Percentiles rank a stretch among this genome's conserved stretches.
phyloP scores from a whole-genome alignment of 2,888 invertebrate species.

The Agrochola circellaris region DNA sequence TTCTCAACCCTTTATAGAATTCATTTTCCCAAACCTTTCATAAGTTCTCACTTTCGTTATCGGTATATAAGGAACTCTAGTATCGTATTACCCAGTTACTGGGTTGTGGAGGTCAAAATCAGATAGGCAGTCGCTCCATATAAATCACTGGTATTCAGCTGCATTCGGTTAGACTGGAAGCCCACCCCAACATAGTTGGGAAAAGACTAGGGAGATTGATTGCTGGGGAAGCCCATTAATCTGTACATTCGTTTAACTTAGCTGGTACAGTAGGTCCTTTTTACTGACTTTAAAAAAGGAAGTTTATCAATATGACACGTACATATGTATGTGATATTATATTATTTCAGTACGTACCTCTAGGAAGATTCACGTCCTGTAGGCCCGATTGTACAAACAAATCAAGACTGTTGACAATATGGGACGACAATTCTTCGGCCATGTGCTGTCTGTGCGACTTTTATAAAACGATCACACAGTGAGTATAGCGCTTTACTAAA shows the following conservation, averaged over 20 bases:
- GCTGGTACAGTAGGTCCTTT: not conserved
- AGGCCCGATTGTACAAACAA: not conserved
- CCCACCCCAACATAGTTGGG: too few relatives aligned
- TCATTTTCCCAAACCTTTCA: not conserved
- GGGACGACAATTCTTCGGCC: slow-evolving; percentile 13
- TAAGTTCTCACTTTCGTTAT: not conserved
- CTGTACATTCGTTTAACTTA: not conserved
- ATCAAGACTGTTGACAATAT: not conserved
- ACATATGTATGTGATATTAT: not conserved
- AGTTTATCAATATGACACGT: too few relatives aligned
- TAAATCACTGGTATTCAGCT: too few relatives aligned
- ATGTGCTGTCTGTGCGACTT: slow-evolving; percentile 72
- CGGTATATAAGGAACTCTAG: not conserved
- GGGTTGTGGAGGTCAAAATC: too few relatives aligned
- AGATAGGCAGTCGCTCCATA: too few relatives aligned
- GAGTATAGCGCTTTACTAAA: slow-evolving; percentile 45
- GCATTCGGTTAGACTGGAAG: too few relatives aligned
- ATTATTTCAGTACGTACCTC: slow-evolving; percentile 74
- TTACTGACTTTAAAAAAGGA: too few relatives aligned
- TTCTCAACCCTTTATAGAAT: not conserved
- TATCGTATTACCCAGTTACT: too few relatives aligned
- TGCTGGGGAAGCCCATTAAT: not conserved
- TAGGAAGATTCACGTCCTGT: slow-evolving; percentile 73
- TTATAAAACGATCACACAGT: slow-evolving; percentile 68
- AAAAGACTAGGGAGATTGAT: too few relatives aligned